A percentile compares a stretch with the other conserved stretches of the same genome.
These are phyloP conservation scores for Percina caprodes DNA, from an alignment of 2,113 vertebrate genomes.

Conservation along the genomic window DNA sequence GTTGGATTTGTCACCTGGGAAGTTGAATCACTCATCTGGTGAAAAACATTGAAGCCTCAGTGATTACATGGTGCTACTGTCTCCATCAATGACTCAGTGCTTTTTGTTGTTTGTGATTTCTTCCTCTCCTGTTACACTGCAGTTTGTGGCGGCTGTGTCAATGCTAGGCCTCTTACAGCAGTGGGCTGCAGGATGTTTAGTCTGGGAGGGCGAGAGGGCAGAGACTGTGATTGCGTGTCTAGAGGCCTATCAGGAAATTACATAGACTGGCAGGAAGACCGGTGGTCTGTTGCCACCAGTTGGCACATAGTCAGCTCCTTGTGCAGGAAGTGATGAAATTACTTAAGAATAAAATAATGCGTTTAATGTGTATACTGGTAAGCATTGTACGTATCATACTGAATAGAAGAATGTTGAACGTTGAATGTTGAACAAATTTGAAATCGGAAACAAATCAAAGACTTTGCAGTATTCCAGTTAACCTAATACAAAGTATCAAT, in stretches of 20 bases:
- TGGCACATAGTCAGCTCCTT: conserved; percentile 24
- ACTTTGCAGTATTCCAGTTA: background rate
- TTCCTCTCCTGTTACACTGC: conserved; percentile 17
- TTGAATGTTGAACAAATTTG: background rate
- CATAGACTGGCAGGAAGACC: conserved; percentile 36
- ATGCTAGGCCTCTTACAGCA: conserved; percentile 51
- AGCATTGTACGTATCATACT: background rate
- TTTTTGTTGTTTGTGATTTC: conserved; percentile 26
- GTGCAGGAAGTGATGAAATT: background rate
- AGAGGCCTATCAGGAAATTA: conserved; percentile 67
- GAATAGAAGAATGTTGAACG: background rate
- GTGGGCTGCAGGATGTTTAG: conserved; percentile 83
- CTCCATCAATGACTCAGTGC: conserved; percentile 27
- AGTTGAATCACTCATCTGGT: conserved; percentile 1
- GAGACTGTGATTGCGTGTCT: conserved; percentile 56
- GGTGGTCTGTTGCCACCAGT: conserved; percentile 19
- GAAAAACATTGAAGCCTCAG: background rate
- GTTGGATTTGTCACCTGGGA: conserved; percentile 14
- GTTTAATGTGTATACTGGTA: background rate
- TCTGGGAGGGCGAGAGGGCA: conserved; percentile 66
- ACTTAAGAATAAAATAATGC: background rate
- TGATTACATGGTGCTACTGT: background rate
- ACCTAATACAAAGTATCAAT: background rate
- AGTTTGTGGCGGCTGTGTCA: conserved; percentile 14
- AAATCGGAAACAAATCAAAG: background rate